Percentiles rank a stretch among this genome's conserved stretches.
These are phyloP conservation scores for Phlogophora meticulosa DNA, from an alignment of 2,888 invertebrate genomes.

Conservation along the genomic window DNA sequence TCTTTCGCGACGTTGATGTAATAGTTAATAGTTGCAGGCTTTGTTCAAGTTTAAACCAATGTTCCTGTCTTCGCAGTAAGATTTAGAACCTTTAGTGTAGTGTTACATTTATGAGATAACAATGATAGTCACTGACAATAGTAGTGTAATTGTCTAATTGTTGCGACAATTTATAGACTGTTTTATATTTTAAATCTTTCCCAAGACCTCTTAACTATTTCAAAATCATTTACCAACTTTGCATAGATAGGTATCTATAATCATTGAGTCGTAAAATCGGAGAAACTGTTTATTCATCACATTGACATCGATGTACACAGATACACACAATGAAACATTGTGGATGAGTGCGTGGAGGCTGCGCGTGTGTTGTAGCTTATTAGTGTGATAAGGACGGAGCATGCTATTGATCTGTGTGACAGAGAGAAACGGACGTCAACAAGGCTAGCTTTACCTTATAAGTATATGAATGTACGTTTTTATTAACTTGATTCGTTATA, in stretches of 20 bases:
- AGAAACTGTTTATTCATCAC: conserved; percentile 90
- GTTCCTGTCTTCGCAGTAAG: conserved; percentile 31
- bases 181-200: conserved; percentile 65
- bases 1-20: conserved; percentile 50
- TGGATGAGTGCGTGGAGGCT: conserved; percentile 70
- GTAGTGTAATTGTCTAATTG: conserved; percentile 52
- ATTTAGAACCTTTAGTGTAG: conserved; percentile 15
- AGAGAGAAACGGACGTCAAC: conserved; percentile 83
- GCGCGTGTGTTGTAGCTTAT: conserved; percentile 82
- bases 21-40: conserved; percentile 38
- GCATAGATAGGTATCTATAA: conserved; percentile 88
- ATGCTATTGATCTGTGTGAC: conserved; percentile 76
- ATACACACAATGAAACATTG: conserved; percentile 68
- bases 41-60: conserved; percentile 44
- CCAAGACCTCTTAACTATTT: conserved; percentile 69
- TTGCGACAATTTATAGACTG: conserved; percentile 50
- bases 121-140: conserved; percentile 47
- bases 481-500: conserved; percentile 89
- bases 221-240: conserved; percentile 84
- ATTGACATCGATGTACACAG: conserved; percentile 78
- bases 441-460: conserved; percentile 89
- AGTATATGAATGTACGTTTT: conserved; percentile 89
- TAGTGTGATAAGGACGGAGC: conserved; percentile 85
- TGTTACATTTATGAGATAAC: conserved; percentile 51
- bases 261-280: conserved; percentile 89